A percentile compares a stretch with the other conserved stretches of the same genome.
Conservation (phyloP, 1,140 invertebrate genomes). For the Grapholita molesta region DNA sequence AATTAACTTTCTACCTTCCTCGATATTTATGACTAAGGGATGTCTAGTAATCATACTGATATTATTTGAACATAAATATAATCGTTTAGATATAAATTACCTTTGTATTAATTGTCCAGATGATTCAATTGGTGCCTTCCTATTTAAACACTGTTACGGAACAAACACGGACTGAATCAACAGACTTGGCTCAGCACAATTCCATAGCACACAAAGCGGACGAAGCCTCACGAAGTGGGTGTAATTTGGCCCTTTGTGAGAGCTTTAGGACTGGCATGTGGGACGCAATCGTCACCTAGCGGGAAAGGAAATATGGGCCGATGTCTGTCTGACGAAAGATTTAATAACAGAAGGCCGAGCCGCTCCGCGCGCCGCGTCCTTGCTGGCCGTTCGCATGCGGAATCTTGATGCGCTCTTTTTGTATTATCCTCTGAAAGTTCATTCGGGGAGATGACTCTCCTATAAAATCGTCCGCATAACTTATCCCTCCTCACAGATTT, state of each 20-base stretch:
- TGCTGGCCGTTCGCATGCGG: conserved; percentile 31
- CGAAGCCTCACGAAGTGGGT: conserved; percentile 28
- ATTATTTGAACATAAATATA: too few species aligned
- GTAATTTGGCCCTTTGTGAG: conserved; percentile 44
- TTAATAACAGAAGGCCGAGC: conserved; percentile 40
- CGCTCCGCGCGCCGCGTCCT: conserved; percentile 19
- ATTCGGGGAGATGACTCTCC: conserved; percentile 38
- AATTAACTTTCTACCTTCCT: too few species aligned
- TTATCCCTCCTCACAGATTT: conserved; percentile 48
- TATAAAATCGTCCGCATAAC: conserved; percentile 51
- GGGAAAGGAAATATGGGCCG: neutral
- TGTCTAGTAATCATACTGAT: too few species aligned
- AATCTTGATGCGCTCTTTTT: conserved; percentile 51
- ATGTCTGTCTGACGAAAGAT: conserved; percentile 35
- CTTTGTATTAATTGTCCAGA: neutral
- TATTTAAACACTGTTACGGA: conserved; percentile 10
- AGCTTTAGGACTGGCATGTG: conserved; percentile 20
- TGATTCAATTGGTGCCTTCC: neutral
- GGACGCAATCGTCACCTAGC: conserved; percentile 23
- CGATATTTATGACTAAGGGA: too few species aligned
- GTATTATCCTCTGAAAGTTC: conserved; percentile 42
- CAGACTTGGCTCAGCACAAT: conserved; percentile 35
- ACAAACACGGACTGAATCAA: conserved; percentile 24
- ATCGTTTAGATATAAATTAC: too few species aligned
- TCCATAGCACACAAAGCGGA: conserved; percentile 31